phyloP scores from a whole-genome alignment of 2,113 vertebrate genomes.

The Nyctibius bracteatus region DNA sequence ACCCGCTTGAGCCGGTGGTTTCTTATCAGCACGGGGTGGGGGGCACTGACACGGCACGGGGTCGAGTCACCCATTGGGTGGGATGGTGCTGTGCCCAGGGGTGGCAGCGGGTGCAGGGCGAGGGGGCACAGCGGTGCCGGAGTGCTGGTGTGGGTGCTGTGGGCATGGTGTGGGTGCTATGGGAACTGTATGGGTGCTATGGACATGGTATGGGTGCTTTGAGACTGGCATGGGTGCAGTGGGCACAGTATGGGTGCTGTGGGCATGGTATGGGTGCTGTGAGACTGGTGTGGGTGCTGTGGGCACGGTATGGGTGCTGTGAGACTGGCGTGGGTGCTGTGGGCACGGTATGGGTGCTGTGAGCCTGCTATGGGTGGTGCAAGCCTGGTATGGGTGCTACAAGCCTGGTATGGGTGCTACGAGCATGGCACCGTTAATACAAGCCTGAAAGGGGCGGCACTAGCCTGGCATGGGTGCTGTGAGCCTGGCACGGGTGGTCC shows the following conservation, averaged over 20 bases:
- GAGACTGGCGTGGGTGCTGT: not conserved
- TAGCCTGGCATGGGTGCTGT: rapidly evolving
- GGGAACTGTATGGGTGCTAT: rapidly evolving
- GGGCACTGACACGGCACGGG: no score
- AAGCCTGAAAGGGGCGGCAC: no score
- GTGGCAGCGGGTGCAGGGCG: not conserved
- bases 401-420: rapidly evolving
- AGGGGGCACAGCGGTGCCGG: not conserved
- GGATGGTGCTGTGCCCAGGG: not conserved
- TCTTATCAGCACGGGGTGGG: no score
- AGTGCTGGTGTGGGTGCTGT: not conserved
- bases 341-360: not conserved
- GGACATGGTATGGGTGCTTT: rapidly evolving
- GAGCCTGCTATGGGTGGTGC: not conserved
- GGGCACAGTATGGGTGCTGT: not conserved
- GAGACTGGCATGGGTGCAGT: not conserved
- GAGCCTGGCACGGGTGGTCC: not conserved
- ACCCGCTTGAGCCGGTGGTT: not conserved
- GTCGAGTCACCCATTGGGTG: no score
- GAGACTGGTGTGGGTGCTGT: rapidly evolving
- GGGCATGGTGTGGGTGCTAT: rapidly evolving
- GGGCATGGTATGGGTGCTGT: no score
- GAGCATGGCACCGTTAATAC: no score
- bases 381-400: not conserved
- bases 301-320: not conserved